phyloP scores from a whole-genome alignment of 2,797 vertebrate genomes.

The Urocyon cinereoargenteus region DNA sequence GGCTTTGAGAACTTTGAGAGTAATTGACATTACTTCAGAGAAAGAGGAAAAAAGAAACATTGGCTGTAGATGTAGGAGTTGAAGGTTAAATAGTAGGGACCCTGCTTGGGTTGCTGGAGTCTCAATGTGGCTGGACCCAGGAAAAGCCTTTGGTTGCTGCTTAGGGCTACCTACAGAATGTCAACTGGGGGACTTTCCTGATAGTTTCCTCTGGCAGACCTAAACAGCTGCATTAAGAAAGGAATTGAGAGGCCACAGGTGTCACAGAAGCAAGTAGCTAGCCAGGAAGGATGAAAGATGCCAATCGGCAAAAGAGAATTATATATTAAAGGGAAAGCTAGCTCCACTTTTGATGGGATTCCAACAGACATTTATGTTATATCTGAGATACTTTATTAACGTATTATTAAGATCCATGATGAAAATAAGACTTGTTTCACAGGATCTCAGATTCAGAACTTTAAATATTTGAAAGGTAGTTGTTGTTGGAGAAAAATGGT shows the following conservation, averaged over 20 bases:
- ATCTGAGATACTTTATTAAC: slow-evolving; percentile 12
- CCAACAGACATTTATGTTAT: background rate
- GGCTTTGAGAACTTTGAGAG: background rate
- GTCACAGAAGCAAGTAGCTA: background rate
- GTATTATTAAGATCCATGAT: background rate
- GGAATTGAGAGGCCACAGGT: background rate
- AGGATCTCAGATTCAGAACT: background rate
- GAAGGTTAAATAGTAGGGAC: background rate
- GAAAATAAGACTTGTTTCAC: background rate
- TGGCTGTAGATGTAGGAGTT: background rate
- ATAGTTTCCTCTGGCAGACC: background rate
- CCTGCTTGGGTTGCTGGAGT: background rate
- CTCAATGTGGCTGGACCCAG: background rate
- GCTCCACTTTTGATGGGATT: background rate
- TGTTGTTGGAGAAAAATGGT: background rate
- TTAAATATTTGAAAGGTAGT: slow-evolving; percentile 21
- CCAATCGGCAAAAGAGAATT: background rate
- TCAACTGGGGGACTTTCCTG: background rate
- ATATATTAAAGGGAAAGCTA: slow-evolving; percentile 9
- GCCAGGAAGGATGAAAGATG: background rate
- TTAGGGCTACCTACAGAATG: background rate
- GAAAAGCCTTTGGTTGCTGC: background rate
- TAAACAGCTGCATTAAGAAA: background rate
- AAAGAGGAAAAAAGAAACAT: slow-evolving; percentile 5
- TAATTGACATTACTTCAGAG: slow-evolving; percentile 18